These are phyloP conservation scores for Iphiclides podalirius DNA, from an alignment of 2,888 invertebrate species.

Conservation along the genomic window DNA sequence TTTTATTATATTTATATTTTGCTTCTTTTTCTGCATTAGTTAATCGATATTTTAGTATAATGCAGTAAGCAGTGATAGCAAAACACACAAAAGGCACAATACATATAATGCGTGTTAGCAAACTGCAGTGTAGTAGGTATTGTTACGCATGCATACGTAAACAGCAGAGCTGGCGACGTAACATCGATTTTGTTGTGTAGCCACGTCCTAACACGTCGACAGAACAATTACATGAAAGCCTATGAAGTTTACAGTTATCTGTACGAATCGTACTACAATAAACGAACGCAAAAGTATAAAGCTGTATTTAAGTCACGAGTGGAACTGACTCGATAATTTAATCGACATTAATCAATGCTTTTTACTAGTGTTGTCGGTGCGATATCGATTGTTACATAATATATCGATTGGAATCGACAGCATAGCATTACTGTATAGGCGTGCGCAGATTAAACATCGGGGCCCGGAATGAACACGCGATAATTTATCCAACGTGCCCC, in stretches of 20 bases:
- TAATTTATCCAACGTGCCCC: constrained; percentile 77
- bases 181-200: constrained; percentile 20
- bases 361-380: not conserved
- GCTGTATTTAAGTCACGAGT: too few relatives aligned
- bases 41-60: too few relatives aligned
- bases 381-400: constrained; percentile 26
- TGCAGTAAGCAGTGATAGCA: too few relatives aligned
- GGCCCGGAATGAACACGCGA: constrained; percentile 75
- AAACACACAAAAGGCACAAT: too few relatives aligned
- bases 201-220: constrained; percentile 17
- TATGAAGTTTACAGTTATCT: constrained; percentile 6
- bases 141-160: constrained; percentile 12
- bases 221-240: constrained; percentile 5
- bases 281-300: too few relatives aligned
- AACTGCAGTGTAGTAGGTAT: too few relatives aligned
- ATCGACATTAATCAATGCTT: too few relatives aligned
- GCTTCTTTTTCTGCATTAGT: too few relatives aligned
- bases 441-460: constrained; percentile 77
- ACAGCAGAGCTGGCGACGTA: constrained; percentile 11
- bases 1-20: too few relatives aligned
- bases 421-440: constrained; percentile 57
- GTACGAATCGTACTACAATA: too few relatives aligned
- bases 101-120: too few relatives aligned
- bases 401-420: constrained; percentile 47
- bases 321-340: too few relatives aligned